Percentiles rank a stretch among this genome's conserved stretches.
Conservation (phyloP, 2,113 vertebrate genomes). For the Numenius arquata region DNA sequence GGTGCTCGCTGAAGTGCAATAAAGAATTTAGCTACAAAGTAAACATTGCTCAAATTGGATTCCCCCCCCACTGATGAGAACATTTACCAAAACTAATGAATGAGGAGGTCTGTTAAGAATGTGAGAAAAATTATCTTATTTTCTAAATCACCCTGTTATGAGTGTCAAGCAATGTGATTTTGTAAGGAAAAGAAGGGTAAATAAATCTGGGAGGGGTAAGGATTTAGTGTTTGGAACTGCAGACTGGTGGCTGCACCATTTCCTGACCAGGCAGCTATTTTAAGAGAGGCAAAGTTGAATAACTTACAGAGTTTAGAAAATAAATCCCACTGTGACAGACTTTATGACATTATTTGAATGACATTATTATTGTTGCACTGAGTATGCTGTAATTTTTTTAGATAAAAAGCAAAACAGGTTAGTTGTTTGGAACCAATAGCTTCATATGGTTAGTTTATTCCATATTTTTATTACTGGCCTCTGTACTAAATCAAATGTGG, state of each 20-base stretch:
- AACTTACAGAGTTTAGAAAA: not conserved
- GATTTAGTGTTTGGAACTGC: not conserved
- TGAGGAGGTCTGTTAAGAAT: not conserved
- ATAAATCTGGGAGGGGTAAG: not conserved
- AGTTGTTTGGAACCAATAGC: not conserved
- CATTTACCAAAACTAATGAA: not conserved
- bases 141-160: not conserved
- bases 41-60: not conserved
- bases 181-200: not conserved
- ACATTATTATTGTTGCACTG: not conserved
- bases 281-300: not conserved
- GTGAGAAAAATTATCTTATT: not conserved
- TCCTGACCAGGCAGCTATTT: not conserved
- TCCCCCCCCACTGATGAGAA: not conserved
- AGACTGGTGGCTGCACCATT: not conserved
- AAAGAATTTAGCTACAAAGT: not conserved
- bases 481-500: not conserved
- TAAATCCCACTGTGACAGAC: not conserved
- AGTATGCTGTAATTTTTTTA: not conserved
- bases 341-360: not conserved
- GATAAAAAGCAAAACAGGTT: not conserved
- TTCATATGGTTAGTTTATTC: not conserved
- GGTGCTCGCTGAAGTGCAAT: not conserved
- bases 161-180: not conserved
- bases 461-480: not conserved